Base-by-base conservation (phyloP, 2,888 invertebrate genomes). In the Disparrhopalites patrizii region DNA sequence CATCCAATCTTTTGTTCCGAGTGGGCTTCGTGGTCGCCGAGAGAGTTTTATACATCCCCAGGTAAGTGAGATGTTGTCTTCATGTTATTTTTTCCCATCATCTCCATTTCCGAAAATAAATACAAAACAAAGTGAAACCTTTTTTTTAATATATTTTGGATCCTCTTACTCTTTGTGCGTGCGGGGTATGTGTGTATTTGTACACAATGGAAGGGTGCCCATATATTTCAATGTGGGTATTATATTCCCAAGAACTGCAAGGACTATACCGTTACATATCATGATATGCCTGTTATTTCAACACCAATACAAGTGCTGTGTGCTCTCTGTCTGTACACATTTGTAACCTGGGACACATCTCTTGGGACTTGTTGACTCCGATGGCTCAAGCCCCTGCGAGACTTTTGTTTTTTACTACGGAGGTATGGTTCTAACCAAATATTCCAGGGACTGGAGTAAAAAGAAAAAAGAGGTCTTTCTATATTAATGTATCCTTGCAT, bases 11-110 rank as follows among this genome's bases (percentile, higher is more conserved):
- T 40, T 82, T 90, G 66, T 86, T 90, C 73, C 89, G 89, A 0
- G 90, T 90, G 3, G 90, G 90, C 31, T 90, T 90, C 77, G 90
- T 90, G 7, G 85, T 93, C 0, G 93, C 93, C 0, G 93, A 94
- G 79, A 82, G 93, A 73, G 88, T 93, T 33, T 84, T 93, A 15
- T 93, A 93, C 80, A 90, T 93, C 77, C 92, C 93, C 58, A 90
- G 87, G 89, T 89, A 82, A 80, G 75, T 50, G n/a, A 36, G 15
- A 36, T 36, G 15, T 10, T 7, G 8, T 36, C 36, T 36, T 36
- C 7, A 36, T 36, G 36, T 36, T 36, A 15, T 15, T 36, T 36
- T 36, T 15, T 7, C 15, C 36, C 36, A n/a, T n/a, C n/a, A n/a
- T n/a, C n/a, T n/a, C n/a, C n/a, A n/a, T n/a, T n/a, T 15, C 36